phyloP scores from a whole-genome alignment of 2,113 vertebrate genomes.

The Apus apus region DNA sequence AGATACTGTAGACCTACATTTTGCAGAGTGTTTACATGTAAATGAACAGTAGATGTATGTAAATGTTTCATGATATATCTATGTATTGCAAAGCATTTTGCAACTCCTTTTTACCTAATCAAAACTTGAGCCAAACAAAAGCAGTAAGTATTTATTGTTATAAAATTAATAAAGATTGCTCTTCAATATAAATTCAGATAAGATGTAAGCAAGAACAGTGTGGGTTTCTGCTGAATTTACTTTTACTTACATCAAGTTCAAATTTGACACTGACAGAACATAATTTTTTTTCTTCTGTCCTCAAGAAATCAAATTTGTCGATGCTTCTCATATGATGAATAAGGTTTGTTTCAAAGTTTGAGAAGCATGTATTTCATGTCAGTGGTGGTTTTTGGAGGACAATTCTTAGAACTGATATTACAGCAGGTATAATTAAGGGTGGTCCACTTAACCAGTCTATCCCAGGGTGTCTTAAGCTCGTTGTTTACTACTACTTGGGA shows the following conservation, averaged over 20 bases:
- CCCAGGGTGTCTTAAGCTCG: not conserved
- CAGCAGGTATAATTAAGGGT: not conserved
- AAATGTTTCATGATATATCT: not conserved
- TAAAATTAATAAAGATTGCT: not conserved
- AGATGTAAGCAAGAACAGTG: not conserved
- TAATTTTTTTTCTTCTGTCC: not conserved
- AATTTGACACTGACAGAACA: not conserved
- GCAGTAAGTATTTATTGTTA: not conserved
- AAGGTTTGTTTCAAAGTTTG: not conserved
- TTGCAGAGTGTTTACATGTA: not conserved
- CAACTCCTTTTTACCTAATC: not conserved
- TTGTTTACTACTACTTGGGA: not conserved
- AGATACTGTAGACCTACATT: accelerated
- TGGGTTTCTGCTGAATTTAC: not conserved
- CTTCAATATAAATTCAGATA: not conserved
- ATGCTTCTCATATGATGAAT: not conserved
- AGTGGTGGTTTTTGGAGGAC: not conserved
- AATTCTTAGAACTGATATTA: not conserved
- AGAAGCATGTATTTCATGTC: not conserved
- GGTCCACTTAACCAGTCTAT: not conserved
- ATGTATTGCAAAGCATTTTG: not conserved
- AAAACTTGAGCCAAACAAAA: not conserved
- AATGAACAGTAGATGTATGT: not conserved
- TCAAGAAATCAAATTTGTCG: not conserved
- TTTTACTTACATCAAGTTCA: not conserved